Evolutionary conservation across 2,888 invertebrate genomes (phyloP).

Genomic region (Agrochola litura): DNA sequence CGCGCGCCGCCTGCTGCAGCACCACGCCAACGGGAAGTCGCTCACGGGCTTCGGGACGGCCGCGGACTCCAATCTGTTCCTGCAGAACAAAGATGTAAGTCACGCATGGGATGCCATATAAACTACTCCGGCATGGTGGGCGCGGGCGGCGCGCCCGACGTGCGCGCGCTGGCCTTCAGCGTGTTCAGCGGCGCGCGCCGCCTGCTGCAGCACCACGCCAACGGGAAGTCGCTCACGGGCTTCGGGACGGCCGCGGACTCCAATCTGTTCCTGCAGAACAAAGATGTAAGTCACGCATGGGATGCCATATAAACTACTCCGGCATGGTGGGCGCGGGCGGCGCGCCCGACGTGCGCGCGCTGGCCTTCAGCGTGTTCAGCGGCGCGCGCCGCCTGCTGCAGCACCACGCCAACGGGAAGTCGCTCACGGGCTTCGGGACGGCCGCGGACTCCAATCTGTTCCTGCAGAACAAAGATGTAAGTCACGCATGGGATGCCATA

Average conservation of each 20-base stretch:
- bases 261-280: constrained; percentile 96
- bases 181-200: constrained; percentile 98
- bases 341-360: constrained; percentile 92
- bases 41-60: constrained; percentile 99
- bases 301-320: background rate
- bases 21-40: constrained; percentile 96
- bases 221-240: constrained; percentile 98
- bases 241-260: constrained; percentile 99
- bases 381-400: constrained; percentile 96
- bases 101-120: background rate
- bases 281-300: constrained; percentile 93
- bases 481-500: constrained; percentile 71
- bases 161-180: constrained; percentile 96
- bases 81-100: constrained; percentile 97
- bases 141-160: constrained; percentile 81
- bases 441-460: constrained; percentile 97
- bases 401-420: constrained; percentile 96
- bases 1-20: constrained; percentile 95
- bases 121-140: constrained; percentile 1
- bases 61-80: constrained; percentile 96
- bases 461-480: constrained; percentile 97
- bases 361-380: constrained; percentile 98
- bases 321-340: constrained; percentile 53
- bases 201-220: constrained; percentile 94
- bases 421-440: constrained; percentile 99